Evolutionary conservation across 2,888 invertebrate species (phyloP).

Genomic region (Phytoseiulus persimilis): DNA sequence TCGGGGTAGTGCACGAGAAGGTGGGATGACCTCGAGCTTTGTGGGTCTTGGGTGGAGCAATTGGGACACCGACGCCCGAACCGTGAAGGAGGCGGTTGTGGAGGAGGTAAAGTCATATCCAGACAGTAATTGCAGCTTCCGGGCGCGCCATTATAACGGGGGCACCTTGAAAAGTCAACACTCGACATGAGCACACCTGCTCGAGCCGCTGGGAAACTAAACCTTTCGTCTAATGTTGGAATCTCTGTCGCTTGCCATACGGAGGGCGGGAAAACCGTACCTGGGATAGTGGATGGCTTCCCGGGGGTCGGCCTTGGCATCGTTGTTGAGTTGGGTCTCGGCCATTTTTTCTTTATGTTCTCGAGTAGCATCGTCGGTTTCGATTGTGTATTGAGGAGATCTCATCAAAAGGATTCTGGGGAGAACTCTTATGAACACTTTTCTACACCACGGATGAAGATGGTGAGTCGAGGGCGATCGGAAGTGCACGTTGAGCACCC

Average conservation of each 20-base stretch:
- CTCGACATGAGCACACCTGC: neutral
- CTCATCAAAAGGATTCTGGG: conserved; percentile 78
- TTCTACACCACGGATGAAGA: conserved; percentile 85
- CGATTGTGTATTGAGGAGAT: conserved; percentile 66
- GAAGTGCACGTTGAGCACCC: conserved; percentile 83
- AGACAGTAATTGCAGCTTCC: neutral
- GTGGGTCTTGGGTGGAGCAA: neutral
- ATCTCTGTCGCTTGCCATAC: no score
- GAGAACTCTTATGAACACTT: conserved; percentile 73
- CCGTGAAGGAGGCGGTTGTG: neutral
- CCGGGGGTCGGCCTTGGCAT: neutral
- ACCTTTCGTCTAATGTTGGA: no score
- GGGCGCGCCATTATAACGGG: neutral
- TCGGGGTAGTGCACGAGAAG: neutral
- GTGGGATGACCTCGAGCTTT: neutral
- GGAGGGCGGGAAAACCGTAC: no score
- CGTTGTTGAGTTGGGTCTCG: neutral
- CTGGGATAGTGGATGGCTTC: neutral
- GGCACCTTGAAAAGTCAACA: neutral
- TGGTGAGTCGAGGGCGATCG: conserved; percentile 87
- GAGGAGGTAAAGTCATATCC: neutral
- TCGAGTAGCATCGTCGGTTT: conserved; percentile 40
- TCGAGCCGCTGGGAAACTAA: no score
- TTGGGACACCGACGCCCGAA: neutral
- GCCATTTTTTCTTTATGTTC: neutral